These are phyloP conservation scores for Rachycentron canadum DNA, from an alignment of 2,797 vertebrate genomes.

Conservation along the genomic window DNA sequence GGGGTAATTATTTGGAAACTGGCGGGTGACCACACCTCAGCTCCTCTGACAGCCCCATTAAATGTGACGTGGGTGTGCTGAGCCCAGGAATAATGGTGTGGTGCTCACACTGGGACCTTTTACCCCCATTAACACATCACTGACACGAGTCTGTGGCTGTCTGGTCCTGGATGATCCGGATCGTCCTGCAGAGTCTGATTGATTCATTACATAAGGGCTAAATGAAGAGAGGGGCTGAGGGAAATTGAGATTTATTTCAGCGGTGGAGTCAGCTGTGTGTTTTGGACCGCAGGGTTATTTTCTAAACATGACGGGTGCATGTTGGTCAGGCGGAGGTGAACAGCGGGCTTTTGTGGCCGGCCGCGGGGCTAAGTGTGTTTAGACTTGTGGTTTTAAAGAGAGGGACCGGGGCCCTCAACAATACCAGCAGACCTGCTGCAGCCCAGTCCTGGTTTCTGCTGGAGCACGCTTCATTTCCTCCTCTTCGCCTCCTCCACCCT, in stretches of 20 bases:
- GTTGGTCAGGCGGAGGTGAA: slow-evolving; percentile 81
- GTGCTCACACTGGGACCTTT: slow-evolving; percentile 32
- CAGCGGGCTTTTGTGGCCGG: slow-evolving; percentile 79
- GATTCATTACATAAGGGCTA: slow-evolving; percentile 75
- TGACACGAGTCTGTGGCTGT: neutral
- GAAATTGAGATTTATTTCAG: slow-evolving; percentile 84
- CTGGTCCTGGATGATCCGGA: neutral
- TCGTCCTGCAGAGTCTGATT: slow-evolving; percentile 31
- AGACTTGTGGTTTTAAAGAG: slow-evolving; percentile 78
- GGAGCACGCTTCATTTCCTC: too few relatives aligned
- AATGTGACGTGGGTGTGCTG: slow-evolving; percentile 69
- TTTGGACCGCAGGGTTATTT: slow-evolving; percentile 81
- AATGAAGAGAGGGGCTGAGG: slow-evolving; percentile 76
- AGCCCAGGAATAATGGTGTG: slow-evolving; percentile 56
- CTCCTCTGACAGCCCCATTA: slow-evolving; percentile 79
- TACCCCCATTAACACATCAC: slow-evolving; percentile 15
- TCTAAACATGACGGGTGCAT: slow-evolving; percentile 79
- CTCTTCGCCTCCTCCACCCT: too few relatives aligned
- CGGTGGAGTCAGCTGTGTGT: slow-evolving; percentile 76
- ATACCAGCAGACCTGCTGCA: slow-evolving; percentile 30
- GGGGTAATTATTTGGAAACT: slow-evolving; percentile 79
- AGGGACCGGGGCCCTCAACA: slow-evolving; percentile 54
- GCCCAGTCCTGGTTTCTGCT: neutral
- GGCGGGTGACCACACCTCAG: slow-evolving; percentile 75
- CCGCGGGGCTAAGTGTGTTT: slow-evolving; percentile 80